These are phyloP conservation scores for Pogonocichla stellata DNA, from an alignment of 2,113 vertebrate genomes.

Conservation along the genomic window DNA sequence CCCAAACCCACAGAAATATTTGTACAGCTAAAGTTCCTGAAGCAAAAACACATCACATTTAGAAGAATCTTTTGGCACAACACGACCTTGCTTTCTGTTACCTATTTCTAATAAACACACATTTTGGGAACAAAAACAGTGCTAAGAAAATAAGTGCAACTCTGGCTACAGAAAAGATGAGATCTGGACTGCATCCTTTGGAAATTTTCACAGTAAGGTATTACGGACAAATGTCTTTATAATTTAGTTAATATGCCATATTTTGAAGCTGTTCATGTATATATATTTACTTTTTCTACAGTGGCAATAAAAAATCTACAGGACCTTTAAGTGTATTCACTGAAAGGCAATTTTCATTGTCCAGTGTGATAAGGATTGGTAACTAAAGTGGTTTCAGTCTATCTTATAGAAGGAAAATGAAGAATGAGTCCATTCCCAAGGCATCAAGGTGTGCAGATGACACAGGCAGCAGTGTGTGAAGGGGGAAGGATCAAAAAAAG, in stretches of 20 bases:
- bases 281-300: background rate
- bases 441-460: background rate
- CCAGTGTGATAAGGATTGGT: background rate
- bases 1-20: constrained; percentile 57
- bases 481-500: background rate
- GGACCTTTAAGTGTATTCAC: background rate
- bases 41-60: constrained; percentile 14
- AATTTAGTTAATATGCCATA: background rate
- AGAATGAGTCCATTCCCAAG: background rate
- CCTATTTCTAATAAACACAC: constrained; percentile 59
- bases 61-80: constrained; percentile 30
- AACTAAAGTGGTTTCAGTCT: background rate
- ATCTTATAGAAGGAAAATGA: background rate
- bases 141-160: constrained; percentile 18
- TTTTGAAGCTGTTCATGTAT: background rate
- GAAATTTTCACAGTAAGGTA: constrained; percentile 11
- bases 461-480: background rate
- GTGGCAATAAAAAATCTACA: background rate
- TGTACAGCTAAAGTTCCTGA: constrained; percentile 17
- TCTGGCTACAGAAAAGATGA: constrained; percentile 14
- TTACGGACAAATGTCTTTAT: background rate
- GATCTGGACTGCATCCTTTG: background rate
- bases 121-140: constrained; percentile 12
- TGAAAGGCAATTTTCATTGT: background rate
- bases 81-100: constrained; percentile 38